Percentiles rank a stretch among this genome's conserved stretches.
These are phyloP conservation scores for Druon quercuslanigerum DNA, from an alignment of 1,140 invertebrate genomes.

Conservation along the genomic window DNA sequence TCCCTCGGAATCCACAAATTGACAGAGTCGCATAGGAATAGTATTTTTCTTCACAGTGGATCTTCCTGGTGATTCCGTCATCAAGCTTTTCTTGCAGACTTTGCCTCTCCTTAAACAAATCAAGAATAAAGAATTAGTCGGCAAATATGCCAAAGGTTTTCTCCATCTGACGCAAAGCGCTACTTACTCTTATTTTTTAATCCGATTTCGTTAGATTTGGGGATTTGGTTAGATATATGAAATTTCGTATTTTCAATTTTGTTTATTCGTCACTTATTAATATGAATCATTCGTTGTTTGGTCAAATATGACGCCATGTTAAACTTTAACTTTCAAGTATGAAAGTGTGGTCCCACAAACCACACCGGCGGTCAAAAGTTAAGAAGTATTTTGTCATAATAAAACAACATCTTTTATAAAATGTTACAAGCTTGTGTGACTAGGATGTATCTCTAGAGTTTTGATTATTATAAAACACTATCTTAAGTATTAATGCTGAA, in stretches of 20 bases:
- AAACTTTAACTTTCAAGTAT: too few species aligned
- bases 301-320: neutral
- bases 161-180: conserved; percentile 31
- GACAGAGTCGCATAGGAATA: conserved; percentile 31
- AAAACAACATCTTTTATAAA: too few species aligned
- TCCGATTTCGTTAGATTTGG: neutral
- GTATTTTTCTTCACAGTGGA: neutral
- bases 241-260: neutral
- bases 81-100: neutral
- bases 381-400: too few species aligned
- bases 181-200: conserved; percentile 59
- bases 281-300: neutral
- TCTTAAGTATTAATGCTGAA: too few species aligned
- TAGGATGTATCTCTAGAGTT: too few species aligned
- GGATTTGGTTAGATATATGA: neutral
- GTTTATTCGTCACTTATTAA: neutral
- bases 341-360: too few species aligned
- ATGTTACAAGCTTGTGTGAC: too few species aligned
- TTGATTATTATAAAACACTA: too few species aligned
- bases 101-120: conserved; percentile 52
- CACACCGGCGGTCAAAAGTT: too few species aligned
- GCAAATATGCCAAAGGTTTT: neutral
- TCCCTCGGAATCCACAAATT: conserved; percentile 32
- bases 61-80: neutral
- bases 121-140: conserved; percentile 37